Percentiles rank a stretch among this genome's conserved stretches.
These are phyloP conservation scores for Homarus gammarus DNA, from an alignment of 2,888 invertebrate genomes.

Conservation along the genomic window DNA sequence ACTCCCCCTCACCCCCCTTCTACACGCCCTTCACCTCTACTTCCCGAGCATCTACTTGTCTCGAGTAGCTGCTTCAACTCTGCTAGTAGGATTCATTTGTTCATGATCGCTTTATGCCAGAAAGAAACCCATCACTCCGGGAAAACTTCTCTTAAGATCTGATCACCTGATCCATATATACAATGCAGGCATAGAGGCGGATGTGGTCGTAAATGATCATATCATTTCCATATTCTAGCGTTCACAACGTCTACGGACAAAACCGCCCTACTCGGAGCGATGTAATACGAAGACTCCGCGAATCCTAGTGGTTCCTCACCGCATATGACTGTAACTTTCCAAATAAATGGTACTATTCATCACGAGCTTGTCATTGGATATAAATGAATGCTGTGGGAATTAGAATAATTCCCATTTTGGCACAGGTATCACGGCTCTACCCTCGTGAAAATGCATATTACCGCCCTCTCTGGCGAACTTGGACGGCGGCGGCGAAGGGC, in stretches of 20 bases:
- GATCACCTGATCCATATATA: slow-evolving; percentile 71
- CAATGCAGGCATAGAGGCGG: slow-evolving; percentile 67
- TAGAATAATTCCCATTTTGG: slow-evolving; percentile 71
- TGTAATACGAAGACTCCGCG: slow-evolving; percentile 42
- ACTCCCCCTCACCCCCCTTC: not conserved
- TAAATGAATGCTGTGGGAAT: slow-evolving; percentile 69
- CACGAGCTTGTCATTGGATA: slow-evolving; percentile 69
- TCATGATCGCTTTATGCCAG: slow-evolving; percentile 38
- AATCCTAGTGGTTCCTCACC: slow-evolving; percentile 28
- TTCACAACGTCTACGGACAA: slow-evolving; percentile 21
- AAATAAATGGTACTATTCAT: slow-evolving; percentile 72
- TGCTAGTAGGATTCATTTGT: slow-evolving; percentile 23
- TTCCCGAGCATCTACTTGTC: not conserved
- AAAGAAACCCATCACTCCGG: slow-evolving; percentile 49
- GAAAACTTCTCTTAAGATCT: slow-evolving; percentile 62
- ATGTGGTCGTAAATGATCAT: slow-evolving; percentile 56
- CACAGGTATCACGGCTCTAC: slow-evolving; percentile 62
- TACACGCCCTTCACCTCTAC: not conserved
- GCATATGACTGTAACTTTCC: slow-evolving; percentile 70
- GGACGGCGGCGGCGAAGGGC: slow-evolving; percentile 25
- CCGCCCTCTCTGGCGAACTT: slow-evolving; percentile 31
- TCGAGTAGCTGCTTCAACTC: not conserved
- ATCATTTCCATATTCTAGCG: slow-evolving; percentile 63
- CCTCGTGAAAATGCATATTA: slow-evolving; percentile 68
- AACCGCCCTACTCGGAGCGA: slow-evolving; percentile 38